A percentile compares a stretch with the other conserved stretches of the same genome.
These are phyloP conservation scores for Ectropis crepuscularia DNA, from an alignment of 2,888 invertebrate species.

Conservation along the genomic window DNA sequence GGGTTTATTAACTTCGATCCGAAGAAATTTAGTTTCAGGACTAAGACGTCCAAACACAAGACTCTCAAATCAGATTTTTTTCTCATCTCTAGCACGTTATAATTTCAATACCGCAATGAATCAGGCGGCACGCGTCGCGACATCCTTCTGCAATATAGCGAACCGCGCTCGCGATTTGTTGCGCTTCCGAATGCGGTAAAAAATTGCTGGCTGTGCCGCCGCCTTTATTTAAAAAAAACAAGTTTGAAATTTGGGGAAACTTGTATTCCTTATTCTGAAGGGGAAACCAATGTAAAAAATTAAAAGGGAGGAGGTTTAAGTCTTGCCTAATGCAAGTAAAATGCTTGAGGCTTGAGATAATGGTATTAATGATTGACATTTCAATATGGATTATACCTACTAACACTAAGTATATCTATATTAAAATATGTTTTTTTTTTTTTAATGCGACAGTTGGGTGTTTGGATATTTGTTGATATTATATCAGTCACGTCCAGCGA, in stretches of 20 bases:
- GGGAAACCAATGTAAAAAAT: not conserved
- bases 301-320: not conserved
- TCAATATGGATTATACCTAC: no score
- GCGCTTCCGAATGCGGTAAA: conserved; percentile 59
- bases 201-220: conserved; percentile 35
- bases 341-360: no score
- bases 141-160: conserved; percentile 76
- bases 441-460: no score
- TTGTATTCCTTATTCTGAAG: not conserved
- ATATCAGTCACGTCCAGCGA: no score
- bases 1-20: no score
- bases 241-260: not conserved
- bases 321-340: no score
- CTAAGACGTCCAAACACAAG: no score
- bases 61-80: conserved; percentile 8
- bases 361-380: no score
- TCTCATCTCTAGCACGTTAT: conserved; percentile 28
- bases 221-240: conserved; percentile 20
- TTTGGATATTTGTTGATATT: no score
- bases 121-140: conserved; percentile 67
- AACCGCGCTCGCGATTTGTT: conserved; percentile 71
- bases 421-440: no score
- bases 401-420: no score
- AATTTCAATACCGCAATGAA: conserved; percentile 53
- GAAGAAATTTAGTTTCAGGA: no score